A percentile compares a stretch with the other conserved stretches of the same genome.
Evolutionary conservation across 2,113 vertebrate species (phyloP).

Genomic region (Mesembrinibis cayennensis): DNA sequence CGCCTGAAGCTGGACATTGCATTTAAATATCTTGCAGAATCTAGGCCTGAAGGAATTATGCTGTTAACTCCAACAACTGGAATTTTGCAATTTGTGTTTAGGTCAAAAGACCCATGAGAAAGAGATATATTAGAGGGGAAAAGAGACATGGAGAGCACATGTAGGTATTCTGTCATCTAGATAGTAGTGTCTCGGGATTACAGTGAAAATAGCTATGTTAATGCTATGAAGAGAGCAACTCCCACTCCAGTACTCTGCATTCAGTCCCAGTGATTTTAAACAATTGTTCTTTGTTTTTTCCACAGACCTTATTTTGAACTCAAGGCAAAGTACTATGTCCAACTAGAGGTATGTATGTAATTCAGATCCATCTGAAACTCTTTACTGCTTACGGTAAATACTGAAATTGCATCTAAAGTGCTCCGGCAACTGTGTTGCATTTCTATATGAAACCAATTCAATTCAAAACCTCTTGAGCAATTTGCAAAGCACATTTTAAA

Average conservation of each 20-base stretch:
- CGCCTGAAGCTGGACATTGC: background rate
- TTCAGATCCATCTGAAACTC: background rate
- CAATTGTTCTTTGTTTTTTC: constrained; percentile 9
- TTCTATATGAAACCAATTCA: background rate
- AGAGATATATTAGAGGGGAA: background rate
- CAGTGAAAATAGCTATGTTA: background rate
- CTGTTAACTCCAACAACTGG: background rate
- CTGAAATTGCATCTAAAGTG: background rate
- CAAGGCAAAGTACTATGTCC: constrained; percentile 94
- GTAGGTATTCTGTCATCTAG: background rate
- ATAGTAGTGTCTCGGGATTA: background rate
- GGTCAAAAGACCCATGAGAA: background rate
- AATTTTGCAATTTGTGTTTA: background rate
- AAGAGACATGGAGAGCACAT: background rate
- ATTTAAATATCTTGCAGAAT: background rate
- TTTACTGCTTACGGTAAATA: background rate
- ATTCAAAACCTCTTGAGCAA: background rate
- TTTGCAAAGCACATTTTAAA: constrained; percentile 9
- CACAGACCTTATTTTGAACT: constrained; percentile 96
- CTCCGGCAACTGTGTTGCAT: accelerated
- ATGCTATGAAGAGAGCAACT: background rate
- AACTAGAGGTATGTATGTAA: constrained; percentile 86
- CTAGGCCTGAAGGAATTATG: background rate
- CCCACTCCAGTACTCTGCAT: background rate
- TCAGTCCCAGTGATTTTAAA: background rate